Percentiles rank a stretch among this genome's conserved stretches.
Conservation (phyloP, 2,888 invertebrate species). For the Siphlonurus alternatus region DNA sequence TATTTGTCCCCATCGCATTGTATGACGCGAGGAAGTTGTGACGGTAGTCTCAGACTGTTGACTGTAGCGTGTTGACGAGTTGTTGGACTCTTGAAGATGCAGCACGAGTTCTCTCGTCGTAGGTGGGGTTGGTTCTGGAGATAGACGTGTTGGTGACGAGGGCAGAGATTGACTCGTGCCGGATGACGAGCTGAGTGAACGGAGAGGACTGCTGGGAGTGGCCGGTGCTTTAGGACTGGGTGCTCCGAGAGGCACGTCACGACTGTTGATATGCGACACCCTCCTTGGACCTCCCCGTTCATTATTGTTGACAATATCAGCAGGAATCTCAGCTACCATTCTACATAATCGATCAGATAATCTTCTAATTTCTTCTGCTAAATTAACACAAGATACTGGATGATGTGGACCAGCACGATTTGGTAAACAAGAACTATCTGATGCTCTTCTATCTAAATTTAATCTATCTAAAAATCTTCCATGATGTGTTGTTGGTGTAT, state of each 20-base stretch:
- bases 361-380: slow-evolving; percentile 71
- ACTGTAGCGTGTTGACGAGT: slow-evolving; percentile 30
- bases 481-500: background rate
- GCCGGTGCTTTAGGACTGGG: slow-evolving; percentile 29
- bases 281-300: slow-evolving; percentile 39
- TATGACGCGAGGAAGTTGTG: slow-evolving; percentile 13
- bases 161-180: slow-evolving; percentile 18
- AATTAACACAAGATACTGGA: slow-evolving; percentile 23
- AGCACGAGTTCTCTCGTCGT: slow-evolving; percentile 40
- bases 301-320: slow-evolving; percentile 3
- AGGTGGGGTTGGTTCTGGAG: background rate
- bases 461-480: slow-evolving; percentile 11
- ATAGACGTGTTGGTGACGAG: slow-evolving; percentile 35
- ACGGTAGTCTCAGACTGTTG: background rate
- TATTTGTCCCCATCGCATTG: background rate
- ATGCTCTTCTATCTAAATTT: slow-evolving; percentile 50
- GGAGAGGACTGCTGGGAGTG: background rate
- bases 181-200: slow-evolving; percentile 12
- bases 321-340: slow-evolving; percentile 11
- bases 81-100: slow-evolving; percentile 59
- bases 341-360: slow-evolving; percentile 55
- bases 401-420: slow-evolving; percentile 9
- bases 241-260: slow-evolving; percentile 52
- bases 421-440: slow-evolving; percentile 55
- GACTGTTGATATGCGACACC: slow-evolving; percentile 42